phyloP scores from a whole-genome alignment of 2,888 invertebrate genomes.

The Cataglyphis altisquamis region DNA sequence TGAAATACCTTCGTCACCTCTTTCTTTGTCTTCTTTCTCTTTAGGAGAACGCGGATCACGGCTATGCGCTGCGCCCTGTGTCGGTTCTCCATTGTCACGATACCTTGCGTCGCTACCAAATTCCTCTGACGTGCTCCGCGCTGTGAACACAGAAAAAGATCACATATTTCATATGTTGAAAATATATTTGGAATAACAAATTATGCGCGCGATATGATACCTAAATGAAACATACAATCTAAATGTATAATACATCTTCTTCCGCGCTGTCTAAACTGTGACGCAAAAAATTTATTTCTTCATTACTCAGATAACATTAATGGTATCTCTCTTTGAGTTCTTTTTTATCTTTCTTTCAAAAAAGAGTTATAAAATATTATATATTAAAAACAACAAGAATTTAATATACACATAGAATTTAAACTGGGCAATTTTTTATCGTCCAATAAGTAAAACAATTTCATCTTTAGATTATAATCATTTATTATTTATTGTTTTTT shows the following conservation, averaged over 20 bases:
- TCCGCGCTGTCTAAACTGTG: conserved; percentile 47
- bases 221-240: conserved; percentile 41
- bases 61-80: conserved; percentile 84
- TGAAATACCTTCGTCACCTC: conserved; percentile 93
- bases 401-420: neutral
- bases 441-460: neutral
- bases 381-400: conserved; percentile 19
- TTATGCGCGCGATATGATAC: neutral
- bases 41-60: conserved; percentile 88
- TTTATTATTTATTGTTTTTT: conserved; percentile 6
- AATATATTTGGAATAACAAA: conserved; percentile 13
- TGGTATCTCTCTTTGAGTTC: conserved; percentile 62
- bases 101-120: conserved; percentile 95
- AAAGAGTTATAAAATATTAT: conserved; percentile 58
- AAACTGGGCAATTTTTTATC: neutral
- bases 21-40: conserved; percentile 93
- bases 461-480: neutral
- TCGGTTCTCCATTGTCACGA: conserved; percentile 88
- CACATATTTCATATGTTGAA: conserved; percentile 9
- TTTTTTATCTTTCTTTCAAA: neutral
- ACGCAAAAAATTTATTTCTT: conserved; percentile 46
- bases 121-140: conserved; percentile 98
- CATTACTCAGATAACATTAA: conserved; percentile 77
- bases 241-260: conserved; percentile 50
- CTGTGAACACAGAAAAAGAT: conserved; percentile 87